Base-by-base conservation (phyloP, 2,888 invertebrate genomes). In the Silvanus unidentatus region DNA sequence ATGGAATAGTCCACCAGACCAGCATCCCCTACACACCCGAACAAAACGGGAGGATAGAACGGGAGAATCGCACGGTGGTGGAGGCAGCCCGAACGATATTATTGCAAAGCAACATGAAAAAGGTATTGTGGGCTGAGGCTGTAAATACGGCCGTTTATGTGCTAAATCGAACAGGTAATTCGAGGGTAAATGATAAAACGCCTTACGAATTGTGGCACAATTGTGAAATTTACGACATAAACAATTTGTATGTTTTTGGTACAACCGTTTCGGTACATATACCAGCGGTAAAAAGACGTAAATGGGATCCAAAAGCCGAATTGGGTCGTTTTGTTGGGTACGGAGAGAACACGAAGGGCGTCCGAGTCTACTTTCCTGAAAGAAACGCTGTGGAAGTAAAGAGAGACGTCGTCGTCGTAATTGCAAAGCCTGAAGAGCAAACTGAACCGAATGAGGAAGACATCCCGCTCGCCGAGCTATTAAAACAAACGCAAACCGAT, bases 231-330 rank as follows among this genome's bases (percentile, higher is more conserved):
- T 12, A 12, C 8, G 36, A 28, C 12, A 39, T 59, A 2, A 30
- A 40, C 9, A 55, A 59, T 38, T 4, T 54, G 3, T 40, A 36
- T 35, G 40, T 39, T n/a, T 51, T 62, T 45, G 62, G 60, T 14
- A 52, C 44, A 15, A 39, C 32, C 13, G 45, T 48, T 9, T 48
- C 38, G 14, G 35, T 46, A 16, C 46, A 44, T 37, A 16, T 52
- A 39, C 49, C 49, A 16, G 38, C 43, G n/a, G 3, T 22, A 27
- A 27, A 41, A 14, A 43, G 53, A 40, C 46, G 5, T 16, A 53
- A 50, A 44, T 28, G 43, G 10, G 44, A 48, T 11, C 13, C 38
- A 27, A 53, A 53, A 39, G 16, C 40, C 15, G 36, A 40, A 16
- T 49, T 48, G 40, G 9, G 45, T 5, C 35, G 44, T 4, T 39